Evolutionary conservation across 2,888 invertebrate species (phyloP), one percentile per base, ranked within the genome.

Genomic region (Norana najaformis): DNA sequence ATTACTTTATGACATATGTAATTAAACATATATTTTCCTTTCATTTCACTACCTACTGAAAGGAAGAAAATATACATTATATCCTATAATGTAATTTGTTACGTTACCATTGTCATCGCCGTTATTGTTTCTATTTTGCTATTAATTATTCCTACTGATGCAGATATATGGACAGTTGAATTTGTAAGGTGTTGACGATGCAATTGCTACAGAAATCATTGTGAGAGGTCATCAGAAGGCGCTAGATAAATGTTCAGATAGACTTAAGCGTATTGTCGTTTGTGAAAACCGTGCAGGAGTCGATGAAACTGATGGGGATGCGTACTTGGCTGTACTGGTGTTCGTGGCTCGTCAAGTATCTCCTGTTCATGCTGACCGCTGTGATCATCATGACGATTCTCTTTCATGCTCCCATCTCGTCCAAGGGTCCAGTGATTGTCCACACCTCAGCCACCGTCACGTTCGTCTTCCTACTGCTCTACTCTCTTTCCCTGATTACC

Each of bases 251-350:
- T 47, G 47, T 18, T 18, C 11, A 47, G 47, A 47, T 47, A 16
- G 20, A 47, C 20, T n/a, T n/a, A n/a, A n/a, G n/a, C n/a, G n/a
- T n/a, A 20, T 16, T 14, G 3, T 47, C 18, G 18, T 47, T 47
- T 47, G 11, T 11, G 20, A 34, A 37, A 16, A 37, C 34, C 38
- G 13, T 35, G 47, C 95, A 97, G 96, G 97, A 97, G 96, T 96
- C 97, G 1, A 97, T 97, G 97, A 97, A 97, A 95, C 97, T 98
- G 94, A 97, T 97, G 96, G 98, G 98, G 13, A 95, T 98, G 38
- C 96, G 96, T 35, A 96, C 96, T 83, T 97, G 97, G 96, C 95
- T 97, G 92, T 96, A 97, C 93, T 98, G 97, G 97, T 94, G 96
- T 0, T 97, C 97, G 6, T 97, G 97, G 97, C 97, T 97, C 94